These are phyloP conservation scores for Nomada ruficornis DNA, from an alignment of 2,888 invertebrate genomes.

Conservation along the genomic window DNA sequence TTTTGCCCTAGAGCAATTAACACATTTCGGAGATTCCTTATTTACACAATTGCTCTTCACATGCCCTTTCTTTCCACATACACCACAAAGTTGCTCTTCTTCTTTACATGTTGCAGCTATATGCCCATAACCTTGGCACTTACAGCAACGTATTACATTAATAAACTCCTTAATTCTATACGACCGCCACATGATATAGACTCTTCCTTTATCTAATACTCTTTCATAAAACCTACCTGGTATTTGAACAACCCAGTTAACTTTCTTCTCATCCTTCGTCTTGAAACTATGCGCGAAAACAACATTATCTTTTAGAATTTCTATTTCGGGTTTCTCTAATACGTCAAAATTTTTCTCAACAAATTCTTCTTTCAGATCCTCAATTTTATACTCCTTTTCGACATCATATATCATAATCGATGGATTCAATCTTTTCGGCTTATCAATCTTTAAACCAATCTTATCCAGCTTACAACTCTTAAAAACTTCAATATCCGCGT, in stretches of 20 bases:
- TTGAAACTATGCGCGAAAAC: background rate
- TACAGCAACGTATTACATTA: no score
- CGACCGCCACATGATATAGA: no score
- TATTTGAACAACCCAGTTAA: background rate
- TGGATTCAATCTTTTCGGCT: background rate
- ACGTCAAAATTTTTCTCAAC: background rate
- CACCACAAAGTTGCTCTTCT: no score
- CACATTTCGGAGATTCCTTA: no score
- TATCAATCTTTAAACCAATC: background rate
- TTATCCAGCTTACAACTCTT: background rate
- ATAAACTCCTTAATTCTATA: no score
- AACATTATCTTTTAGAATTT: background rate
- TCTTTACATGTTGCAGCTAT: no score
- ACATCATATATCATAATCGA: background rate
- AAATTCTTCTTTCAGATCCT: slow-evolving; percentile 1
- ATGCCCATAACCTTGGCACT: no score
- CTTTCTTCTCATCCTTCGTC: background rate
- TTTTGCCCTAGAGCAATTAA: no score
- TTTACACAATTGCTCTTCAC: no score
- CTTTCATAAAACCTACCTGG: background rate
- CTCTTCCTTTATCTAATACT: no score
- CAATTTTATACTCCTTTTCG: slow-evolving; percentile 1
- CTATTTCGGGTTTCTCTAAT: background rate
- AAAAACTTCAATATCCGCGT: background rate
- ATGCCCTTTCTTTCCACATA: no score